Evolutionary conservation across 1,140 invertebrate species (phyloP).

Genomic region (Drosophila lini): DNA sequence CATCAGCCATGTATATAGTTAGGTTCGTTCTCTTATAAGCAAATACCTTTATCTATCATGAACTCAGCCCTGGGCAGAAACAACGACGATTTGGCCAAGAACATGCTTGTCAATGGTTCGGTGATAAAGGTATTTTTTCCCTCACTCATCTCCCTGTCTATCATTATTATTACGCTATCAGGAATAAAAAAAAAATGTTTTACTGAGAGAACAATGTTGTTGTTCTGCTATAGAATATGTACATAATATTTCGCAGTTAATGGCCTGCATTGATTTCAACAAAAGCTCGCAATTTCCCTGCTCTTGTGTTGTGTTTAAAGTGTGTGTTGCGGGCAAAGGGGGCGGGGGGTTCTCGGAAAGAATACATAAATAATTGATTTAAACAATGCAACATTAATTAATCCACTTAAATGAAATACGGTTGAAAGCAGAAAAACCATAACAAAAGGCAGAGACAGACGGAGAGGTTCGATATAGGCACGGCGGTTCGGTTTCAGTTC

Average conservation of each 20-base stretch:
- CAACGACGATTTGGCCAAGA: conserved; percentile 84
- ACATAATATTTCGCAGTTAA: conserved; percentile 33
- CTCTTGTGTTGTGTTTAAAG: conserved; percentile 44
- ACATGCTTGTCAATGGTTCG: conserved; percentile 60
- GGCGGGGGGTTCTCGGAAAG: conserved; percentile 37
- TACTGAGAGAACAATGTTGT: conserved; percentile 19
- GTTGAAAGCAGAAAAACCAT: conserved; percentile 38
- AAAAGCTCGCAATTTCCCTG: conserved; percentile 46
- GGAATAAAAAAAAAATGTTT: conserved; percentile 6
- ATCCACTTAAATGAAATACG: conserved; percentile 46
- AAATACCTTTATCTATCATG: conserved; percentile 78
- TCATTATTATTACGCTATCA: conserved; percentile 19
- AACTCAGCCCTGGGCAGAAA: conserved; percentile 84
- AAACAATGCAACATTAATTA: conserved; percentile 55
- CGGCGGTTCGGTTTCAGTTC: not conserved
- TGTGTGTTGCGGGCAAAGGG: conserved; percentile 65
- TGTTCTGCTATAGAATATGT: conserved; percentile 23
- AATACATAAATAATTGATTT: conserved; percentile 56
- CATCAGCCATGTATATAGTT: conserved; percentile 55
- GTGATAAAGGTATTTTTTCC: conserved; percentile 70
- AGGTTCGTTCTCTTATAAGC: conserved; percentile 13
- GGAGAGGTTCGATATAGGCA: conserved; percentile 13
- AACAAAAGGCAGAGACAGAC: conserved; percentile 35
- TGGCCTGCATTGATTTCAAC: conserved; percentile 47
- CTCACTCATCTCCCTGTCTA: conserved; percentile 6